Base-by-base conservation (phyloP, 2,888 invertebrate species). In the Cerastis rubricosa region DNA sequence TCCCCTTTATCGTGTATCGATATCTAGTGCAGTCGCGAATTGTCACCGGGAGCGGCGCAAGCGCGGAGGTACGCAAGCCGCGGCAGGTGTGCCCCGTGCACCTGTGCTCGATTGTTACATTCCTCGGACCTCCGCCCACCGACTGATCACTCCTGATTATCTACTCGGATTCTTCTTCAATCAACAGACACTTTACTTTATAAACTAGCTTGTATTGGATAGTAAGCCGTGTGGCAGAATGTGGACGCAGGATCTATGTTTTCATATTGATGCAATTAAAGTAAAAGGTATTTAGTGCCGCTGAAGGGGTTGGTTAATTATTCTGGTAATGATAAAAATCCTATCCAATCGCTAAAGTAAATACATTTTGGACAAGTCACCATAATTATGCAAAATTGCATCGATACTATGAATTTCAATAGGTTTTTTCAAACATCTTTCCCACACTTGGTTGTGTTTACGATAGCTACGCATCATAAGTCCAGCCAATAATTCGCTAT, bases 101-200 rank as follows among this genome's bases (percentile, higher is more conserved):
- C 96, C 96, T 96, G 96, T 95, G 91, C 86, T 66, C 92, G 92
- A 92, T 94, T 93, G 92, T 94, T 92, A 89, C 93, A 94, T 94
- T 94, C 94, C 93, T 85, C 84, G 86, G 78, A 74, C 71, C 86
- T 84, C 83, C 86, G 85, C 57, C 59, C 61, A 80, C 67, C 86
- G 85, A 87, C 85, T 88, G 88, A 83, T 85, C 76, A 81, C 86
- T 87, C 77, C 85, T 85, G 85, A 92, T 91, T 91, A 92, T 90
- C 91, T 87, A 84, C 87, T 88, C 83, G 91, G 89, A 92, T 92
- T 91, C 91, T 89, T 90, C 90, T 91, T 90, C 90, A 88, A 88
- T 90, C 90, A 88, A 89, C 87, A 86, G 87, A 85, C 85, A 87
- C 84, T 84, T 81, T 75, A 84, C 77, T 85, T 86, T 85, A 87